Evolutionary conservation across 1,140 invertebrate genomes (phyloP).

Genomic region (Drosophila lini): DNA sequence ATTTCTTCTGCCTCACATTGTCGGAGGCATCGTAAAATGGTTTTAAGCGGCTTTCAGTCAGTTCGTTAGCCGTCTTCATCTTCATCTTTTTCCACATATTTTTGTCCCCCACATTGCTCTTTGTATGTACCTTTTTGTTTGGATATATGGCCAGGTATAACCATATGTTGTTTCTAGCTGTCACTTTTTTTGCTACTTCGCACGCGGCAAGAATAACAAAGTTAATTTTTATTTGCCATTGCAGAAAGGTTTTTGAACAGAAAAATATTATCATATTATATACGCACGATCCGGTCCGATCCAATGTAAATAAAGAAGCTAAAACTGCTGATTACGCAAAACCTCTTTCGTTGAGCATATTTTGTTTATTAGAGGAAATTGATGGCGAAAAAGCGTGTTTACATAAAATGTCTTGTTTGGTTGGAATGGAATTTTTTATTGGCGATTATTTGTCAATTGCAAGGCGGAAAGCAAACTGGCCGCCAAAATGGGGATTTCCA

Average conservation of each 20-base stretch:
- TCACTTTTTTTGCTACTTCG: conserved; percentile 45
- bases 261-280: conserved; percentile 70
- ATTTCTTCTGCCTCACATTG: conserved; percentile 60
- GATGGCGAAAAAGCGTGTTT: conserved; percentile 39
- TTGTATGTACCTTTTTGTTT: not conserved
- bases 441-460: conserved; percentile 44
- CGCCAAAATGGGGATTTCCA: conserved; percentile 24
- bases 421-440: conserved; percentile 30
- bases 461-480: conserved; percentile 49
- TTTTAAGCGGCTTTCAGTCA: conserved; percentile 58
- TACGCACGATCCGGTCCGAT: conserved; percentile 19
- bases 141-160: conserved; percentile 7
- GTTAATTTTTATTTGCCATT: conserved; percentile 57
- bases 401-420: conserved; percentile 38
- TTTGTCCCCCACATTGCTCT: not conserved
- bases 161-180: conserved; percentile 45
- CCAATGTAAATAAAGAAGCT: conserved; percentile 67
- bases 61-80: conserved; percentile 51
- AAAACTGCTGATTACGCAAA: conserved; percentile 76
- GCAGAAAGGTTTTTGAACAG: conserved; percentile 68
- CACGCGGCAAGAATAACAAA: conserved; percentile 74
- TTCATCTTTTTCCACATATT: conserved; percentile 28
- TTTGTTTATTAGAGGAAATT: conserved; percentile 27
- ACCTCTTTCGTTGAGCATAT: conserved; percentile 32
- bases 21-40: conserved; percentile 53